These are phyloP conservation scores for Cenopis cana DNA, from an alignment of 2,888 invertebrate species.

Conservation along the genomic window DNA sequence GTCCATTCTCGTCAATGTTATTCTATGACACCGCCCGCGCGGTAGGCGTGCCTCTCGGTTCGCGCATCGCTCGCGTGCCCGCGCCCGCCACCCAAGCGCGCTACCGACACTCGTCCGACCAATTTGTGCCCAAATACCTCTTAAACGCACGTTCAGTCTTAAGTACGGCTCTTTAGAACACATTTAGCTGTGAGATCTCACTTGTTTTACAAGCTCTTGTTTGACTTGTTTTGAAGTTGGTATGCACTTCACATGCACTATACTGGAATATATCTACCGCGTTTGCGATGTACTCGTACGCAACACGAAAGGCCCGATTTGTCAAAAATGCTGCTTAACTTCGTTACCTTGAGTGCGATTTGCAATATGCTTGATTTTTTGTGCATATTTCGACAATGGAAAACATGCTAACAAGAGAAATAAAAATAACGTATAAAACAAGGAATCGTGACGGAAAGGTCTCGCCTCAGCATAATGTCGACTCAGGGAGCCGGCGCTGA, in stretches of 20 bases:
- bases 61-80: conserved; percentile 73
- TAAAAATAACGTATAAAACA: too few species aligned
- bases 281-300: too few species aligned
- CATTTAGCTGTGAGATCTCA: conserved; percentile 9
- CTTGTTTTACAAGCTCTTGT: background rate
- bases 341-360: too few species aligned
- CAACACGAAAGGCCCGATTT: too few species aligned
- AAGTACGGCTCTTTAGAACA: conserved; percentile 15
- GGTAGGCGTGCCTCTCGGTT: conserved; percentile 70
- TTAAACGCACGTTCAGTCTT: conserved; percentile 29
- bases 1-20: conserved; percentile 29
- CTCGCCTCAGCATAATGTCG: too few species aligned
- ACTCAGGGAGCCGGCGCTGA: too few species aligned
- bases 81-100: conserved; percentile 73
- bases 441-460: too few species aligned
- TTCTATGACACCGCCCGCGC: conserved; percentile 64
- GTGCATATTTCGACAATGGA: too few species aligned
- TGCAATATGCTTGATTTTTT: too few species aligned
- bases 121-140: conserved; percentile 42
- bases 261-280: background rate
- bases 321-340: too few species aligned
- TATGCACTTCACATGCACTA: background rate
- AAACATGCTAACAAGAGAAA: too few species aligned
- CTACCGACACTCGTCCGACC: conserved; percentile 59
- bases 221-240: background rate